A percentile compares a stretch with the other conserved stretches of the same genome.
Evolutionary conservation across 2,113 vertebrate genomes (phyloP).

Genomic region (Orcinus orca): DNA sequence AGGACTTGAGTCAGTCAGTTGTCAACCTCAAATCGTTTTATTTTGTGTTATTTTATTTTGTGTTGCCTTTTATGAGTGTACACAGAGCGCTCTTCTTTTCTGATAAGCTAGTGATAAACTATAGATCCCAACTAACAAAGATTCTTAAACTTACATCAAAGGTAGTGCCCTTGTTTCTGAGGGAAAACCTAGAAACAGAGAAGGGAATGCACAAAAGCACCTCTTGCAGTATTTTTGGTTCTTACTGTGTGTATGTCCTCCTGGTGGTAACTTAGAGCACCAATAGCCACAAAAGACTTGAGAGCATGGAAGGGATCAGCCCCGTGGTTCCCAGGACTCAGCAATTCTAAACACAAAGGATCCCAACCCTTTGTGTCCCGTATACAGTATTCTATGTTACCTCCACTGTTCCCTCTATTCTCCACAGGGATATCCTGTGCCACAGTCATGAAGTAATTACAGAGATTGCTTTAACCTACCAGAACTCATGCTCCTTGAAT

Average conservation of each 20-base stretch:
- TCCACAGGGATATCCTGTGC: background rate
- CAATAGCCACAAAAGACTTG: background rate
- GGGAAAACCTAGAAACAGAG: background rate
- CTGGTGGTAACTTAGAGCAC: background rate
- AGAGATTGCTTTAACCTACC: background rate
- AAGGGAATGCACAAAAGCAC: background rate
- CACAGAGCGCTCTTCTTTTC: background rate
- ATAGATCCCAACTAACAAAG: background rate
- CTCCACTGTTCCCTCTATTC: background rate
- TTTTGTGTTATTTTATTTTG: background rate
- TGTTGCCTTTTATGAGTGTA: background rate
- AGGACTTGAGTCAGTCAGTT: background rate
- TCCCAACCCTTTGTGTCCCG: too few species aligned
- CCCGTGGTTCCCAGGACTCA: background rate
- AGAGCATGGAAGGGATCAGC: background rate
- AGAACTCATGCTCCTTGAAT: background rate
- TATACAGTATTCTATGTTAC: background rate
- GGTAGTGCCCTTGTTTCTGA: background rate
- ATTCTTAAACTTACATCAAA: background rate
- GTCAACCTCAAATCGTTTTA: background rate
- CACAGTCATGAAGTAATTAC: background rate
- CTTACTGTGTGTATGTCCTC: background rate
- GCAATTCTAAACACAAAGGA: background rate
- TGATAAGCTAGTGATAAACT: background rate
- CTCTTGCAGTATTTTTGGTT: background rate